These are phyloP conservation scores for Phyllotreta cruciferae DNA, from an alignment of 2,888 invertebrate genomes.

Conservation along the genomic window DNA sequence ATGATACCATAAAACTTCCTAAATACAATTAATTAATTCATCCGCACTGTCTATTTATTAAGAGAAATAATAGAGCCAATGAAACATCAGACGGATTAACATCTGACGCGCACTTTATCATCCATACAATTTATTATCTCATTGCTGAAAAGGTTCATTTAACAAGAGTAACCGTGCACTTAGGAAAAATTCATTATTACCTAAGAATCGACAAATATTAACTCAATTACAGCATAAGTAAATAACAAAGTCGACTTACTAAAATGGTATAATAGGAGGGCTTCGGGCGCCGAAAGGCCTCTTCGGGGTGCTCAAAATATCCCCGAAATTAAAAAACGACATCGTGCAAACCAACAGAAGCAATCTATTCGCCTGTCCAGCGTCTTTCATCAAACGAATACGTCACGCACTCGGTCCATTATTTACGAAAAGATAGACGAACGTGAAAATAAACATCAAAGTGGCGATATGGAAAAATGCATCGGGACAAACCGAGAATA, in stretches of 20 bases:
- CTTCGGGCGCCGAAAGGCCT: conserved; percentile 52
- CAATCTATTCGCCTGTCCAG: conserved; percentile 30
- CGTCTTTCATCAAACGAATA: conserved; percentile 29
- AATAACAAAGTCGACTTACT: conserved; percentile 47
- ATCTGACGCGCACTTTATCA: too few relatives aligned
- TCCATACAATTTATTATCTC: too few relatives aligned
- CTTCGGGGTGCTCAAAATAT: conserved; percentile 49
- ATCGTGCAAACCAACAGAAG: conserved; percentile 37
- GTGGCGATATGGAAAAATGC: background rate
- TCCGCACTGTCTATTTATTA: too few relatives aligned
- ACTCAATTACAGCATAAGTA: conserved; percentile 19
- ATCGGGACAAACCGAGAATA: background rate
- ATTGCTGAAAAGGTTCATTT: too few relatives aligned
- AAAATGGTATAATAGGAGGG: conserved; percentile 55
- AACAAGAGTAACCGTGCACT: background rate
- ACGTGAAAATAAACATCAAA: background rate
- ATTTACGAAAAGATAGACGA: background rate
- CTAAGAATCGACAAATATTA: background rate
- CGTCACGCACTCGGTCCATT: conserved; percentile 18
- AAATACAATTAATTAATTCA: too few relatives aligned
- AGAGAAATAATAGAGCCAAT: too few relatives aligned
- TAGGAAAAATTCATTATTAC: background rate
- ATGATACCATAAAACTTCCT: too few relatives aligned
- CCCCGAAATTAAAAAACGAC: conserved; percentile 52
- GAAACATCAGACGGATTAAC: too few relatives aligned